Conservation (phyloP, 2,888 invertebrate genomes). For the Heteromyza rotundicornis region DNA sequence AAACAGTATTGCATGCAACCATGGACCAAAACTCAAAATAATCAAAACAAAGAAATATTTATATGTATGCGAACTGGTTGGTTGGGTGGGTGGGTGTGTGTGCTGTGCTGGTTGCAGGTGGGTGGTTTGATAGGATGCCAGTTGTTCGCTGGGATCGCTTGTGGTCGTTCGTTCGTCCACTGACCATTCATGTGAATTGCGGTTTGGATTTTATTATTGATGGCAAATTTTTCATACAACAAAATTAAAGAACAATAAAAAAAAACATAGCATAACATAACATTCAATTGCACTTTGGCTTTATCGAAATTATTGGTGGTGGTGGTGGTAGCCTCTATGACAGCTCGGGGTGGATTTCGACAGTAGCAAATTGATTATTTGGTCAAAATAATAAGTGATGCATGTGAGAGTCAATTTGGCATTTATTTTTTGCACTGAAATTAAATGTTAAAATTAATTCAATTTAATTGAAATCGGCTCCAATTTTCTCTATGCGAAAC, state of each 20-base stretch:
- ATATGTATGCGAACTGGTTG: not conserved
- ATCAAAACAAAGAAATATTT: not conserved
- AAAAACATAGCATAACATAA: too few species aligned
- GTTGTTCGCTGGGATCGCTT: not conserved
- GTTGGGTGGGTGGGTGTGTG: not conserved
- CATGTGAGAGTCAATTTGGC: constrained; percentile 19
- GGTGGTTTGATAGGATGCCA: not conserved
- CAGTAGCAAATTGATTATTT: constrained; percentile 38
- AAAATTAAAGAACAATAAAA: constrained; percentile 46
- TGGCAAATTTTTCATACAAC: constrained; percentile 34
- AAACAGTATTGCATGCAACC: not conserved
- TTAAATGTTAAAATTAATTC: too few species aligned
- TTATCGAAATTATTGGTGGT: constrained; percentile 24
- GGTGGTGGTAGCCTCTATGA: not conserved
- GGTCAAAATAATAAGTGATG: constrained; percentile 26
- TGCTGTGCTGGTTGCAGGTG: not conserved
- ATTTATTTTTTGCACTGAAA: too few species aligned
- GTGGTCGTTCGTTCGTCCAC: not conserved
- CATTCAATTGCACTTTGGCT: constrained; percentile 36
- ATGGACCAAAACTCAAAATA: not conserved
- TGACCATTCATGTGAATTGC: constrained; percentile 32
- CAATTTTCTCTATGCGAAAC: too few species aligned
- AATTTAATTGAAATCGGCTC: too few species aligned
- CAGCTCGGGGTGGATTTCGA: too few species aligned
- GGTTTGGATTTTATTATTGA: constrained; percentile 40